Percentiles rank a stretch among this genome's conserved stretches.
Evolutionary conservation across 2,113 vertebrate genomes (phyloP).

Genomic region (Oceanodroma tethys): DNA sequence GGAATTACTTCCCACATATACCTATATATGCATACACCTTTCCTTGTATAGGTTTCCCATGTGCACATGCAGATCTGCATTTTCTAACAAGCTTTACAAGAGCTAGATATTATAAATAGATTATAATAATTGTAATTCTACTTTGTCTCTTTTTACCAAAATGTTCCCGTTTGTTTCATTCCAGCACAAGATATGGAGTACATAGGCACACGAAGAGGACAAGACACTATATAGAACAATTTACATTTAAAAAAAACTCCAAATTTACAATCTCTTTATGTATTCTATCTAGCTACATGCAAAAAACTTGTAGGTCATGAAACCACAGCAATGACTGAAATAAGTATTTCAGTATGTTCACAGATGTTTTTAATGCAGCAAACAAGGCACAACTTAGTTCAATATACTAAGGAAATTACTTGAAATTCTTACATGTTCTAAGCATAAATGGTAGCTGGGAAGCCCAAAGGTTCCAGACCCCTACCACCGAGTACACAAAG

Average conservation of each 20-base stretch:
- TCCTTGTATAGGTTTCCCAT: neutral
- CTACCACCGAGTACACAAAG: neutral
- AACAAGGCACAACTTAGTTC: neutral
- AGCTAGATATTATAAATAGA: neutral
- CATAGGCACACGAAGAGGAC: rapidly evolving
- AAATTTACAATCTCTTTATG: neutral
- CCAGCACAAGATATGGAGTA: neutral
- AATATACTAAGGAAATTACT: neutral
- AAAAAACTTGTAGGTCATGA: neutral
- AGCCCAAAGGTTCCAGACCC: neutral
- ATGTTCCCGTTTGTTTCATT: neutral
- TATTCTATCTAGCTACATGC: neutral
- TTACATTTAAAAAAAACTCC: neutral
- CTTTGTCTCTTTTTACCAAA: neutral
- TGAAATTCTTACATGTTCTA: neutral
- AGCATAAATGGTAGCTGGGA: neutral
- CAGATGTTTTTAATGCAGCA: neutral
- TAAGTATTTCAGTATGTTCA: neutral
- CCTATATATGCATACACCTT: neutral
- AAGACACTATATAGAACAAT: neutral
- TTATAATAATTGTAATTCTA: neutral
- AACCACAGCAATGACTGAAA: neutral
- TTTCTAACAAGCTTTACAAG: neutral
- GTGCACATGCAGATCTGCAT: neutral
- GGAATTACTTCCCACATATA: neutral